Percentiles rank a stretch among this genome's conserved stretches.
phyloP scores from a whole-genome alignment of 2,888 invertebrate species.

The Rhamphomyia laevipes region DNA sequence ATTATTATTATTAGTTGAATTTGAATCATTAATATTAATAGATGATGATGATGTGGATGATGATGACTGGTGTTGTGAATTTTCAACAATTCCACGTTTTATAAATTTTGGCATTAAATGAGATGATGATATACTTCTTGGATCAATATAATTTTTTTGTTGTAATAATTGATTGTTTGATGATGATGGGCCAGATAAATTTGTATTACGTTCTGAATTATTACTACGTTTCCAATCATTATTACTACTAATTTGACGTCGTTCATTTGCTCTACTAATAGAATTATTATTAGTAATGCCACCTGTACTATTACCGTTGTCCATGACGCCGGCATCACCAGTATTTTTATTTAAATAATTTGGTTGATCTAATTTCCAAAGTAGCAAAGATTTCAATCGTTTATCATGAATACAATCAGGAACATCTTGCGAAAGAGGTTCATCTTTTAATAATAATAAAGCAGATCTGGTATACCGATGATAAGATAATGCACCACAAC shows the following conservation, averaged over 20 bases:
- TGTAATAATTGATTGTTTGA: slow-evolving; percentile 5
- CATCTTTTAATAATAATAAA: slow-evolving; percentile 57
- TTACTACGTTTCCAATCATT: slow-evolving; percentile 1
- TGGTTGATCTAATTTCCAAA: slow-evolving; percentile 47
- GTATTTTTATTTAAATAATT: slow-evolving; percentile 31
- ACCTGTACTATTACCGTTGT: slow-evolving; percentile 18
- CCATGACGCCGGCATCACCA: slow-evolving; percentile 16
- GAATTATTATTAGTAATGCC: slow-evolving; percentile 17
- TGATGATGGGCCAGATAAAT: slow-evolving; percentile 9
- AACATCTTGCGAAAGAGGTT: slow-evolving; percentile 55
- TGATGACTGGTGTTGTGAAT: slow-evolving; percentile 19
- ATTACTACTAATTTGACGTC: background rate
- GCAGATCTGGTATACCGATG: slow-evolving; percentile 54
- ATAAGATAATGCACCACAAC: slow-evolving; percentile 31
- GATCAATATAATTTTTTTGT: slow-evolving; percentile 26
- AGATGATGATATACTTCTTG: slow-evolving; percentile 33
- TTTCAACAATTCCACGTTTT: slow-evolving; percentile 25
- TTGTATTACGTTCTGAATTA: background rate
- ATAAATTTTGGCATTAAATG: slow-evolving; percentile 37
- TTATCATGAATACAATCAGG: slow-evolving; percentile 55
- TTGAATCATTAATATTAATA: background rate
- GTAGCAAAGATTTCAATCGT: slow-evolving; percentile 24
- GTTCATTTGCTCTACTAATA: background rate
- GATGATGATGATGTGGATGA: background rate
- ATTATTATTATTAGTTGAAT: too few species aligned